A percentile compares a stretch with the other conserved stretches of the same genome.
Conservation (phyloP, 2,113 vertebrate species). For the Pituophis catenifer region DNA sequence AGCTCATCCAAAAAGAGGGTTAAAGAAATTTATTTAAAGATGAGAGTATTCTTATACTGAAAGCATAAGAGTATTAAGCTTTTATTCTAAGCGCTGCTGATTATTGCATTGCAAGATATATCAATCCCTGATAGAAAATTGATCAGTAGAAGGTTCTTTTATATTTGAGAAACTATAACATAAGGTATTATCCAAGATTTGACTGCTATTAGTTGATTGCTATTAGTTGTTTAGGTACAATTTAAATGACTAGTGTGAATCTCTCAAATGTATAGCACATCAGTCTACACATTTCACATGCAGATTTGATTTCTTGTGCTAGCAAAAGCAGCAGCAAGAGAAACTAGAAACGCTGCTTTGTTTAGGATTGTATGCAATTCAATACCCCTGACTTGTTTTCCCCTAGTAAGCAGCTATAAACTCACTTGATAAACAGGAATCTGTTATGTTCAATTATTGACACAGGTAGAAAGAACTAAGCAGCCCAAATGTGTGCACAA, state of each 20-base stretch:
- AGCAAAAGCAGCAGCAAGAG: not conserved
- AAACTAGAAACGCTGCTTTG: not conserved
- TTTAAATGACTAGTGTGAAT: not conserved
- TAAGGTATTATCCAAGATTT: not conserved
- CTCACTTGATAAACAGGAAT: not conserved
- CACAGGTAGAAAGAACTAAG: not conserved
- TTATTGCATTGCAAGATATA: not conserved
- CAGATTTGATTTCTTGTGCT: not conserved
- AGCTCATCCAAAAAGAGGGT: not conserved
- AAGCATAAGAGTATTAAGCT: not conserved
- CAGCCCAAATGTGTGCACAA: not conserved
- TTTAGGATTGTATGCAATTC: not conserved
- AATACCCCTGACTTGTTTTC: not conserved
- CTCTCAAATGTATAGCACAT: not conserved
- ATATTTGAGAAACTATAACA: not conserved
- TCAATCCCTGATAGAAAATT: not conserved
- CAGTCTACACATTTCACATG: not conserved
- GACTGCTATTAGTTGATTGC: not conserved
- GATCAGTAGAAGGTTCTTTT: not conserved
- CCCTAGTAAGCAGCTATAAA: not conserved
- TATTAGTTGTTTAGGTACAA: not conserved
- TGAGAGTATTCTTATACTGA: not conserved
- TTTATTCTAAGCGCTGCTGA: not conserved
- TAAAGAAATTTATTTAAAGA: not conserved
- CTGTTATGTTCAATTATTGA: not conserved